Base-by-base conservation (phyloP, 2,113 vertebrate genomes). In the Regulus satrapa region DNA sequence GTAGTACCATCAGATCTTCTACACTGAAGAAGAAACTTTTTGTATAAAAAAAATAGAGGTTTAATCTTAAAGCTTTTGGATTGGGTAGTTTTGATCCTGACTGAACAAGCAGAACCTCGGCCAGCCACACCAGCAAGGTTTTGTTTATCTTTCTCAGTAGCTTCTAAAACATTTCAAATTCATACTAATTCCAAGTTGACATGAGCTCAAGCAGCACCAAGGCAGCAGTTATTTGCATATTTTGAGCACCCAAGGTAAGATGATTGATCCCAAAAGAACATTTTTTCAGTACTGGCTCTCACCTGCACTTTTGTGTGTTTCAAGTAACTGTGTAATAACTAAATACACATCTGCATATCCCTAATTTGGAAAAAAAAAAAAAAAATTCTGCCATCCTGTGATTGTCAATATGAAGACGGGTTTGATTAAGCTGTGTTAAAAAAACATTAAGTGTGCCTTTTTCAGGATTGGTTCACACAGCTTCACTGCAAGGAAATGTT, bases 391-490 rank as follows among this genome's bases (percentile, higher is more conserved):
- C 72, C 45, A 28, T 77, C 31, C 48, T 25, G 23, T 40, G 31
- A 55, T 16, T 75, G 72, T 88, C 78, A 63, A 4, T 67, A 29
- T 4, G n/a, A 74, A 77, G 67, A 40, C 12, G 18, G n/a, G 52
- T 49, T 93, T 94, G 93, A 94, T 96, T 86, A 94, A 96, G 88
- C 64, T 74, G 67, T 77, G 72, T 24, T 92, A 94, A 83, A 64
- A 82, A 94, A 95, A 96, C 2, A 18, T 38, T 41, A 72, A 74
- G n/a, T 8, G 51, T 75, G 64, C 52, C 62, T 93, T 85, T 76
- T 69, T 11, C 68, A 72, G 82, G 76, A 41, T 18, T 67, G 63
- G 63, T 59, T 89, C 55, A 14, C 19, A 19, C 85, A 88, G 85
- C 75, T 88, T 88, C 92, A 9, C 91, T 19, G 43, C 32, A 48